Evolutionary conservation across 2,797 vertebrate species (phyloP), one percentile per base, ranked within the genome.

Genomic region (Limosa lapponica): DNA sequence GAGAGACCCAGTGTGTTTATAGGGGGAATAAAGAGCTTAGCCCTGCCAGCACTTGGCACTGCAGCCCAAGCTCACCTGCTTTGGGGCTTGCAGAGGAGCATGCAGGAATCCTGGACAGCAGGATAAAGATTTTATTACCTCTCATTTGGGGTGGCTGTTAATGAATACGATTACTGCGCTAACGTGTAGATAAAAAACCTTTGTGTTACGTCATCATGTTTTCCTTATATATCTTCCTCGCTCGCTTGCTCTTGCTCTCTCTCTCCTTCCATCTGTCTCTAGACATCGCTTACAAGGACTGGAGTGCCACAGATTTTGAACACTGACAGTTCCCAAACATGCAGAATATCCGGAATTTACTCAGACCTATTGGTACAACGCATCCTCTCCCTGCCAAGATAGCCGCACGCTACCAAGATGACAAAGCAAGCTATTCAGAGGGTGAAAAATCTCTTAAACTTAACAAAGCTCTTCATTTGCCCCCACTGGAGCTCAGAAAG

Each of bases 301-400:
- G 39, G 65, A 90, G 30, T 4, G 1, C 37, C 37, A 80, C 24
- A 78, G 59, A 77, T 87, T 89, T 64, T 72, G 52, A 92, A 59
- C 57, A 14, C 34, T 57, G 57, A 28, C 15, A 44, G 28, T 27
- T 93, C 37, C 64, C 41, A 87, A 32, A 28, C n/a, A 57, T 12
- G 10, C 64, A 82, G 74, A 92, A 16, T 87, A 82, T 36, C 14
- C 61, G 27, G 67, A 85, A 80, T 90, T 94, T 93, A 11, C 37
- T 87, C 22, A 86, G 39, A 72, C 25, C 28, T 27, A 23, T 41
- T 48, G 44, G 23, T 61, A 74, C 54, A 81, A 65, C 49, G 23
- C 16, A 67, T 65, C 10, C 11, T 70, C 12, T 81, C 19, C 49
- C 54, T 71, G 70, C 11, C 80, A 79, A 73, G 32, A 36, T 48